Evolutionary conservation across 2,888 invertebrate genomes (phyloP).

Genomic region (Patella pellucida): DNA sequence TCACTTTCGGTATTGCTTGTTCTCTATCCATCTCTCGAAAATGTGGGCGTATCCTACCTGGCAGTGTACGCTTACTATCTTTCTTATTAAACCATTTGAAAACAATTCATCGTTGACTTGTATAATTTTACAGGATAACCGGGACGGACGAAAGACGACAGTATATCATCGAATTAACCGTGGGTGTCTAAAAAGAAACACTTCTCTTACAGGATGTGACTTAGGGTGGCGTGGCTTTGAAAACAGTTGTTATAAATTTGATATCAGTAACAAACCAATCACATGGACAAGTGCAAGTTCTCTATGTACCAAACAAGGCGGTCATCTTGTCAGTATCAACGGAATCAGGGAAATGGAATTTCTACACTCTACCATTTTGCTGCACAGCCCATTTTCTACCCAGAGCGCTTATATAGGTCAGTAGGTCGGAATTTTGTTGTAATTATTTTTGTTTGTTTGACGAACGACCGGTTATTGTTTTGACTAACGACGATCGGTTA

Average conservation of each 20-base stretch:
- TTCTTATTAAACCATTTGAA: no score
- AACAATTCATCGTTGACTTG: no score
- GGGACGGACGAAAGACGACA: no score
- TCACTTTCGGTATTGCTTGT: no score
- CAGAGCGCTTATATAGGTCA: slow-evolving; percentile 16
- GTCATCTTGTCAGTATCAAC: slow-evolving; percentile 21
- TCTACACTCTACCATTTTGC: slow-evolving; percentile 17
- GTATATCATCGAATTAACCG: no score
- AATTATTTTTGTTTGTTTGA: no score
- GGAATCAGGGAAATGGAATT: slow-evolving; percentile 10
- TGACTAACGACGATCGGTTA: no score
- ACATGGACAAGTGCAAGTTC: slow-evolving; percentile 13
- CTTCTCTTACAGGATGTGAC: slow-evolving; percentile 13
- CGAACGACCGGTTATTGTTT: no score
- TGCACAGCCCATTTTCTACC: slow-evolving; percentile 3
- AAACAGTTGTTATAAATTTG: slow-evolving; percentile 10
- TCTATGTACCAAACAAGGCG: slow-evolving; percentile 1
- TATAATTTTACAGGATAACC: no score
- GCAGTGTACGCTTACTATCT: no score
- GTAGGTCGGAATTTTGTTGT: background rate
- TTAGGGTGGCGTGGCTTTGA: background rate
- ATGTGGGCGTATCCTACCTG: no score
- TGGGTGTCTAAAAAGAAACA: background rate
- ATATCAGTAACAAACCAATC: background rate
- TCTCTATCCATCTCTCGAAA: no score